Conservation (phyloP, 1,140 invertebrate genomes). For the Plutomurus gul region DNA sequence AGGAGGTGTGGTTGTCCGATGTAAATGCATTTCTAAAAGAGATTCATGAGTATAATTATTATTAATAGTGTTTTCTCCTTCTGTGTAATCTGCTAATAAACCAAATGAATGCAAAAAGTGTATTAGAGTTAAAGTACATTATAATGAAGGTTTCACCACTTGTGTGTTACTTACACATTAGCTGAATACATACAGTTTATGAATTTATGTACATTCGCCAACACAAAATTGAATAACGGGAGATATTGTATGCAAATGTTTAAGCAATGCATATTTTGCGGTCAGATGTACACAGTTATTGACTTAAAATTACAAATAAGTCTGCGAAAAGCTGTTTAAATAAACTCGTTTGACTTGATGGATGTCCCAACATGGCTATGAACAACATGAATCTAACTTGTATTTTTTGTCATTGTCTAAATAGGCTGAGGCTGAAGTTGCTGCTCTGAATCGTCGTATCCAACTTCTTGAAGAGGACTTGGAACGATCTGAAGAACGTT, state of each 20-base stretch:
- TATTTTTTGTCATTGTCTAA: slow-evolving; percentile 54
- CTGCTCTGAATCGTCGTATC: slow-evolving; percentile 96
- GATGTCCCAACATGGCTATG: background rate
- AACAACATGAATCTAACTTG: background rate
- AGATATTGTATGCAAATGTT: background rate
- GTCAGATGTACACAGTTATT: background rate
- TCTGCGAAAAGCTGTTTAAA: background rate
- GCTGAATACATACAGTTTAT: background rate
- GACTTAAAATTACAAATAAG: background rate
- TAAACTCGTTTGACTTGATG: background rate
- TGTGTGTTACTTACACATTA: background rate
- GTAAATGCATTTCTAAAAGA: background rate
- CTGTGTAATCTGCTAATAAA: background rate
- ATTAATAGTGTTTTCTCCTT: background rate
- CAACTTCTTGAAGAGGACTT: slow-evolving; percentile 98
- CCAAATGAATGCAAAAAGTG: slow-evolving; percentile 9
- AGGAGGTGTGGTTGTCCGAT: too few relatives aligned
- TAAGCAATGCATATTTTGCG: background rate
- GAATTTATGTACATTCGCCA: background rate
- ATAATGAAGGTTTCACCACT: background rate
- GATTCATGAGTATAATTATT: background rate
- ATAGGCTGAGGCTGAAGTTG: slow-evolving; percentile 97
- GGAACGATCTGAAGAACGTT: slow-evolving; percentile 95
- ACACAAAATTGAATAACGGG: background rate
- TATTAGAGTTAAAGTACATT: too few relatives aligned